Percentiles rank a stretch among this genome's conserved stretches.
Evolutionary conservation across 2,113 vertebrate genomes (phyloP).

Genomic region (Pachyramphus minor): DNA sequence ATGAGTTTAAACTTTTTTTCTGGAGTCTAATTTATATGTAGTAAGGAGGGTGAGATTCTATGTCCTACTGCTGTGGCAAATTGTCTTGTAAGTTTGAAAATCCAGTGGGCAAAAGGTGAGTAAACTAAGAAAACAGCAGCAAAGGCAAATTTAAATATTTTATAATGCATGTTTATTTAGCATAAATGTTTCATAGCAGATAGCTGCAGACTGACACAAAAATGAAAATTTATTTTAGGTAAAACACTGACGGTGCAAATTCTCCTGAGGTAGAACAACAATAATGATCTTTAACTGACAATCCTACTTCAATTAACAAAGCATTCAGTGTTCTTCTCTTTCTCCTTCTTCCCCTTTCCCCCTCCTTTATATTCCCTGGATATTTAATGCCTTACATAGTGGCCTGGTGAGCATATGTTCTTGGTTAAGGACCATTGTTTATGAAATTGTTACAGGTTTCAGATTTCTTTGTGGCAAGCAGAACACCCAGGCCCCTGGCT

Average conservation of each 20-base stretch:
- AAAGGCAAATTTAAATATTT: neutral
- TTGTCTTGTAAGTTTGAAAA: neutral
- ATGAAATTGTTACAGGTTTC: slow-evolving; percentile 65
- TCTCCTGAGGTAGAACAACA: neutral
- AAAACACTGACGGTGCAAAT: neutral
- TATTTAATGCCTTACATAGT: slow-evolving; percentile 45
- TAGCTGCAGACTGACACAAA: neutral
- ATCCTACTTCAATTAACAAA: neutral
- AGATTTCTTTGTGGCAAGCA: slow-evolving; percentile 61
- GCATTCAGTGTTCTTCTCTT: neutral
- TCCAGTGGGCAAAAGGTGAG: neutral
- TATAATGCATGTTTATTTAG: neutral
- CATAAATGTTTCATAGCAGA: neutral
- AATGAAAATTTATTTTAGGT: neutral
- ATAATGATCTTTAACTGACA: neutral
- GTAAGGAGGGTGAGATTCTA: neutral
- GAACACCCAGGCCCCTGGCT: slow-evolving; percentile 27
- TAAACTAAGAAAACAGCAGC: neutral
- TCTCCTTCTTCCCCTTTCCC: neutral
- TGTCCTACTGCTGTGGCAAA: neutral
- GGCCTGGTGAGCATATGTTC: slow-evolving; percentile 56
- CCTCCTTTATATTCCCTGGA: neutral
- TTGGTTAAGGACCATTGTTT: slow-evolving; percentile 69
- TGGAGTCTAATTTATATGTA: neutral
- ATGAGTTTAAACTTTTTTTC: neutral